Conservation (phyloP, 1,140 invertebrate genomes). For the Dolichoris vasculosae region DNA sequence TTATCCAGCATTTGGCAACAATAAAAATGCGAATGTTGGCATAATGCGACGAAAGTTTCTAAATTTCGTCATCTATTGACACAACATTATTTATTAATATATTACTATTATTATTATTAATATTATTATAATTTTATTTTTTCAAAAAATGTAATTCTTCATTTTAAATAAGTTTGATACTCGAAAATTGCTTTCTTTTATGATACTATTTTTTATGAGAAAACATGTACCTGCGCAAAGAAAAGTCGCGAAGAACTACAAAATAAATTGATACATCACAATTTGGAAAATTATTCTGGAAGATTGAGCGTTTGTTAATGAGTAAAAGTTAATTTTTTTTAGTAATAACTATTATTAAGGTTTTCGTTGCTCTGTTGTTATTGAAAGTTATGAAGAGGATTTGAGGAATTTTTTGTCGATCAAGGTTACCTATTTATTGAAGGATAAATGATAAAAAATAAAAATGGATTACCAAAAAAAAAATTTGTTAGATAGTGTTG, state of each 20-base stretch:
- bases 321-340: slow-evolving; percentile 49
- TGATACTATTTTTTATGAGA: slow-evolving; percentile 39
- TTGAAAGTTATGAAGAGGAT: slow-evolving; percentile 14
- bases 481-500: slow-evolving; percentile 38
- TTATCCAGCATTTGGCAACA: slow-evolving; percentile 20
- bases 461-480: slow-evolving; percentile 14
- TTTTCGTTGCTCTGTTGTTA: slow-evolving; percentile 36
- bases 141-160: slow-evolving; percentile 21
- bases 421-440: slow-evolving; percentile 51
- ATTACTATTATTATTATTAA: slow-evolving; percentile 41
- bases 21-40: slow-evolving; percentile 38
- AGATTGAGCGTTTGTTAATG: slow-evolving; percentile 46
- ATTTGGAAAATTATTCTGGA: slow-evolving; percentile 38
- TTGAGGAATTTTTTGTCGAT: slow-evolving; percentile 28
- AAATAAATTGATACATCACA: slow-evolving; percentile 26
- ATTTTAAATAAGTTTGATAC: slow-evolving; percentile 37
- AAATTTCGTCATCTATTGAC: slow-evolving; percentile 31
- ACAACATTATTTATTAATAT: slow-evolving; percentile 32
- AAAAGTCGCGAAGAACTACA: slow-evolving; percentile 12
- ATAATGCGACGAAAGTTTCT: slow-evolving; percentile 7
- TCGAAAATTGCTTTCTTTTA: slow-evolving; percentile 41
- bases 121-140: slow-evolving; percentile 34
- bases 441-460: not conserved
- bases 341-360: slow-evolving; percentile 35
- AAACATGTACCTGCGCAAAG: slow-evolving; percentile 50